Conservation (phyloP, 2,113 vertebrate genomes). For the Indicator indicator region DNA sequence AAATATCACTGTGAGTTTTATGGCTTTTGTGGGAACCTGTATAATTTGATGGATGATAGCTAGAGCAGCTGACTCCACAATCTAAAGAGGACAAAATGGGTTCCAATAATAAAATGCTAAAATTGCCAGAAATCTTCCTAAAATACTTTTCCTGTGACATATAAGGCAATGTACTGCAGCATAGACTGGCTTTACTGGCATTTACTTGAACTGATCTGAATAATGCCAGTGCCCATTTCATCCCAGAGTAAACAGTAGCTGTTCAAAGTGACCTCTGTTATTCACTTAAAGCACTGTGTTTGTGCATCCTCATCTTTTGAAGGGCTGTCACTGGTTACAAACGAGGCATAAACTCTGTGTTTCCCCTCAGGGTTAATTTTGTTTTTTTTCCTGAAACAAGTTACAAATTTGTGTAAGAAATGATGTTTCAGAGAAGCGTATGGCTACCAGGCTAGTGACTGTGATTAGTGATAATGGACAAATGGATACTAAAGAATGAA, state of each 20-base stretch:
- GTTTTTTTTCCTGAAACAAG: not conserved
- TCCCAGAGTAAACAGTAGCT: not conserved
- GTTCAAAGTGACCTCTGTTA: not conserved
- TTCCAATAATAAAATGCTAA: not conserved
- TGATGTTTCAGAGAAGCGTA: not conserved
- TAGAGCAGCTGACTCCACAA: not conserved
- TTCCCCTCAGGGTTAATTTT: conserved; percentile 18
- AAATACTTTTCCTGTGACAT: not conserved
- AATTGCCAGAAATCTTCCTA: not conserved
- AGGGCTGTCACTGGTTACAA: not conserved
- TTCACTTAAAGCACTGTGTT: not conserved
- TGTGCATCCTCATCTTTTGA: not conserved
- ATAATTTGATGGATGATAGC: not conserved
- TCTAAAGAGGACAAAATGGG: not conserved
- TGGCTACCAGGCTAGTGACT: not conserved
- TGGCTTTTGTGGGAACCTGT: not conserved
- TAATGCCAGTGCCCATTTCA: not conserved
- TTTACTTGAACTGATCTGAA: not conserved
- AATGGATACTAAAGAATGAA: not conserved
- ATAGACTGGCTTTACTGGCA: not conserved
- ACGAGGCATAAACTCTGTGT: not conserved
- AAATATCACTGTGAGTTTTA: not conserved
- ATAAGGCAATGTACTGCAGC: not conserved
- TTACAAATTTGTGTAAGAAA: not conserved
- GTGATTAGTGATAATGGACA: not conserved